These are phyloP conservation scores for Hypsopygia costalis DNA, from an alignment of 2,888 invertebrate species.

Conservation along the genomic window DNA sequence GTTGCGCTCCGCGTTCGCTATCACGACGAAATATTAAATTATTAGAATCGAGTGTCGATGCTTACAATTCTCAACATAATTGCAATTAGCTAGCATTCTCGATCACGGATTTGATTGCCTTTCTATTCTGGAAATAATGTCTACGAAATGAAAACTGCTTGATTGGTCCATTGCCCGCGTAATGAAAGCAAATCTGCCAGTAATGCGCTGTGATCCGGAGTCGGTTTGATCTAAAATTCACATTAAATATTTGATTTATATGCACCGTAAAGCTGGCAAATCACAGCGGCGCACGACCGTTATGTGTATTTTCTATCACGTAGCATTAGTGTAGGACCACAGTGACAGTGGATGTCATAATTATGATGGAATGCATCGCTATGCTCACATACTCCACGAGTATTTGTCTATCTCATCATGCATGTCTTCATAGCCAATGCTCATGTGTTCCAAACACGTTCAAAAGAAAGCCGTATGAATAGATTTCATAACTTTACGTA, in stretches of 20 bases:
- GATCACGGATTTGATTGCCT: conserved; percentile 9
- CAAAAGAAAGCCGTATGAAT: no score
- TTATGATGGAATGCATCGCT: no score
- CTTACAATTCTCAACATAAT: conserved; percentile 8
- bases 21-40: not conserved
- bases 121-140: conserved; percentile 6
- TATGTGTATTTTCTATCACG: no score
- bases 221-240: not conserved
- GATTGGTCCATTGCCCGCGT: not conserved
- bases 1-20: not conserved
- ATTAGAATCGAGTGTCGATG: conserved; percentile 2
- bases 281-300: no score
- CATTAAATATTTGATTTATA: not conserved
- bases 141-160: not conserved
- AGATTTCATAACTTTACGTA: no score
- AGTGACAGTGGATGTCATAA: no score
- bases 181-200: not conserved
- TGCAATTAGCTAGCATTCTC: conserved; percentile 7
- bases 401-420: no score
- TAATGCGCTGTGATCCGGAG: not conserved
- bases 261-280: no score
- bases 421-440: no score
- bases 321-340: no score
- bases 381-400: no score
- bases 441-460: no score